phyloP scores from a whole-genome alignment of 2,888 invertebrate species.

The Germaria angustata region DNA sequence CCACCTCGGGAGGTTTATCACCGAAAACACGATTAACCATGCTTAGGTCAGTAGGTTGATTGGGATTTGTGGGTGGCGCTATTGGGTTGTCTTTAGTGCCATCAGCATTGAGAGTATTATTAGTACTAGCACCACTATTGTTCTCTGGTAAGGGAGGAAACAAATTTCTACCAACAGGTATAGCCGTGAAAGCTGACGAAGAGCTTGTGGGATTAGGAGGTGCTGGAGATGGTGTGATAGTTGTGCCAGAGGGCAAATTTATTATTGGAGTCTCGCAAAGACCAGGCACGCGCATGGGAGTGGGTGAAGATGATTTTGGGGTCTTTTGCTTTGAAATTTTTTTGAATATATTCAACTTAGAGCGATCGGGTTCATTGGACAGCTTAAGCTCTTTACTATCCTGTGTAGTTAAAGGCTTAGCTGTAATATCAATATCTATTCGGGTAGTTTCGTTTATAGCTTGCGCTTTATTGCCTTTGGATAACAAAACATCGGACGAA shows the following conservation, averaged over 20 bases:
- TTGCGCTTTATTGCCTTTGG: slow-evolving; percentile 34
- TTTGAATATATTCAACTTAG: slow-evolving; percentile 92
- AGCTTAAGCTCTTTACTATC: slow-evolving; percentile 81
- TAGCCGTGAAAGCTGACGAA: neutral
- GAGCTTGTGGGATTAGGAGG: slow-evolving; percentile 3
- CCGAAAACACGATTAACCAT: slow-evolving; percentile 62
- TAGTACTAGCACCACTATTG: neutral
- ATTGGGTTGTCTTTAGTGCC: slow-evolving; percentile 50
- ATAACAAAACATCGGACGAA: neutral
- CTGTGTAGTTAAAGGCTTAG: neutral
- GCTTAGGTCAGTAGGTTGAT: slow-evolving; percentile 49
- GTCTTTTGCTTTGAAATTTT: slow-evolving; percentile 85
- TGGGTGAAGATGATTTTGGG: slow-evolving; percentile 65
- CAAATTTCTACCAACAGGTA: slow-evolving; percentile 33
- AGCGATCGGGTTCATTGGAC: slow-evolving; percentile 89
- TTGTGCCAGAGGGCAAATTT: slow-evolving; percentile 77
- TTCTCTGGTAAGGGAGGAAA: slow-evolving; percentile 39
- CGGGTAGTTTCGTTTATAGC: slow-evolving; percentile 26
- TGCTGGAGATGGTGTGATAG: slow-evolving; percentile 76
- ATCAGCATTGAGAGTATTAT: slow-evolving; percentile 53
- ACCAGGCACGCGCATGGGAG: slow-evolving; percentile 20
- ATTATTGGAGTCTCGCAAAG: slow-evolving; percentile 71
- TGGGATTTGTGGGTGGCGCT: neutral
- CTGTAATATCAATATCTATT: neutral
- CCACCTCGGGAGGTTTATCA: slow-evolving; percentile 40